phyloP scores from a whole-genome alignment of 2,113 vertebrate species.

The Callipepla californica region DNA sequence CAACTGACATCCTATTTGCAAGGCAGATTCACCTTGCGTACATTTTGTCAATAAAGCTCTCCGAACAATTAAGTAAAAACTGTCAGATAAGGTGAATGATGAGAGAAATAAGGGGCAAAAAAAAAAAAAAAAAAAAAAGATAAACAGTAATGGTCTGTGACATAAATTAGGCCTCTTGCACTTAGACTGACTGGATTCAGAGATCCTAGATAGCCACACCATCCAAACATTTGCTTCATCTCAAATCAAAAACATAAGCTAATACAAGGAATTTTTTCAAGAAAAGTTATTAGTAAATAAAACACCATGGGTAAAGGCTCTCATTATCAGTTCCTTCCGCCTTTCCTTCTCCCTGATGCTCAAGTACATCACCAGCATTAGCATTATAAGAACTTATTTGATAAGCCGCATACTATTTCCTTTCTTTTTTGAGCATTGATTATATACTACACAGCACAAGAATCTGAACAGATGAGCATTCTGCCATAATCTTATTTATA shows the following conservation, averaged over 20 bases:
- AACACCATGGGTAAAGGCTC: fast-evolving
- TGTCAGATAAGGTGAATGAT: background rate
- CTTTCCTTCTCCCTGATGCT: background rate
- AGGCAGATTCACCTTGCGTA: background rate
- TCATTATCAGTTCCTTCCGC: background rate
- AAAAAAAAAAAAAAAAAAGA: background rate
- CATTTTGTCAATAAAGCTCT: background rate
- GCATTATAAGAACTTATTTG: background rate
- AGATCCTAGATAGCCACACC: background rate
- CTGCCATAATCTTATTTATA: background rate
- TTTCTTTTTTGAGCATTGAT: background rate
- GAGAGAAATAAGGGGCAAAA: background rate
- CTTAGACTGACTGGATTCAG: background rate
- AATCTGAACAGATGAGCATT: background rate
- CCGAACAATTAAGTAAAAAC: background rate
- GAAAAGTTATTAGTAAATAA: background rate
- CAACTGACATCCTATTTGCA: background rate
- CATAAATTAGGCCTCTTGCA: background rate
- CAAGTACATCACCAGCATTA: background rate
- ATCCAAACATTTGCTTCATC: background rate
- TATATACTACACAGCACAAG: background rate
- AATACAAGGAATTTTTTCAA: background rate
- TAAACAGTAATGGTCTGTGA: background rate
- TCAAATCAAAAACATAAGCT: background rate
- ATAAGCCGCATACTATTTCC: background rate